Evolutionary conservation across 2,113 vertebrate genomes (phyloP).

Genomic region (Toxostoma redivivum): DNA sequence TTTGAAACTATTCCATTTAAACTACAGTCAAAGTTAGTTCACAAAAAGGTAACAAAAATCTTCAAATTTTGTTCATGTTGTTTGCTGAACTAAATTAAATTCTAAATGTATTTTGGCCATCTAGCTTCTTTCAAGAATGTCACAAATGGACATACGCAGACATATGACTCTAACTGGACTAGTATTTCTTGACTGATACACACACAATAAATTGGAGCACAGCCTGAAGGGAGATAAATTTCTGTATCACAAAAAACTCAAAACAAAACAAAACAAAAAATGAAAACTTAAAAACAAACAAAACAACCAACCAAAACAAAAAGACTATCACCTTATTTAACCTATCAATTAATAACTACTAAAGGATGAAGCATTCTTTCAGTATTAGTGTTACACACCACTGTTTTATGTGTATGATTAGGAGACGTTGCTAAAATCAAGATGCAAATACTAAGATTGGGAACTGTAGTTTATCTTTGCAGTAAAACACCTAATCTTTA

Average conservation of each 20-base stretch:
- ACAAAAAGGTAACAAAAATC: background rate
- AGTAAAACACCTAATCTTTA: background rate
- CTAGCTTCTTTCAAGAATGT: background rate
- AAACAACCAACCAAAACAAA: background rate
- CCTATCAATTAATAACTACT: background rate
- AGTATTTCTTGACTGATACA: background rate
- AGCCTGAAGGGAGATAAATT: background rate
- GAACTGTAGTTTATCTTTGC: background rate
- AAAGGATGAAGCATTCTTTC: background rate
- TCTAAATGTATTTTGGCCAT: background rate
- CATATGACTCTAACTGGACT: background rate
- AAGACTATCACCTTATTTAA: background rate
- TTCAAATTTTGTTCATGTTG: background rate
- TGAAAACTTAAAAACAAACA: background rate
- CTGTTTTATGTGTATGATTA: background rate
- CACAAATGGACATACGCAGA: background rate
- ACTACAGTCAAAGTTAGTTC: background rate
- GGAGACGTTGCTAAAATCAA: background rate
- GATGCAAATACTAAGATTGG: background rate
- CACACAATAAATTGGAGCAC: background rate
- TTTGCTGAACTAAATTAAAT: background rate
- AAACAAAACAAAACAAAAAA: too few relatives aligned
- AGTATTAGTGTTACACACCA: background rate
- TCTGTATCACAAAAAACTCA: background rate
- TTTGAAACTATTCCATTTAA: background rate